Conservation (phyloP, 2,113 vertebrate species). For the Callithrix jacchus region DNA sequence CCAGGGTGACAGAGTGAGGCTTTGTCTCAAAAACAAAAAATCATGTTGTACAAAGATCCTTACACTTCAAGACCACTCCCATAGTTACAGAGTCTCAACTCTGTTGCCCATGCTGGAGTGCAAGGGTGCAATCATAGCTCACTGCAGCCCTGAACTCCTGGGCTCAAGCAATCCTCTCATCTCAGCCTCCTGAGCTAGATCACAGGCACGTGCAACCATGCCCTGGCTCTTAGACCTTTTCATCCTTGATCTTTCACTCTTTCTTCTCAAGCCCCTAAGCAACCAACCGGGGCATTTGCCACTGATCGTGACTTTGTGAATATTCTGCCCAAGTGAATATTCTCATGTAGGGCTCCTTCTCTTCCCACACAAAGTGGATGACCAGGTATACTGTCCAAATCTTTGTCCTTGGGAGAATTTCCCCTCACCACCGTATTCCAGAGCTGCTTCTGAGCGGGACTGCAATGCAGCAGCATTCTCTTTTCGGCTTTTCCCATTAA, state of each 20-base stretch:
- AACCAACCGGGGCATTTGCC: background rate
- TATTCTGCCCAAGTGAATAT: background rate
- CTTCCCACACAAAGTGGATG: background rate
- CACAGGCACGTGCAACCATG: too few species aligned
- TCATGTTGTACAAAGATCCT: background rate
- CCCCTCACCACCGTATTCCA: background rate
- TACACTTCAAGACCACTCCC: background rate
- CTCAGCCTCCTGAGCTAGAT: too few species aligned
- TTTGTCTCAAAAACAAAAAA: too few species aligned
- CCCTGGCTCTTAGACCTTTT: background rate
- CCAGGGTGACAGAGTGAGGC: too few species aligned
- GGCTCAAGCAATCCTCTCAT: too few species aligned
- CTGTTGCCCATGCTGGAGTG: too few species aligned
- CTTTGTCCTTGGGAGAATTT: background rate
- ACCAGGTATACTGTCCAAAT: background rate
- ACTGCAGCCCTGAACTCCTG: too few species aligned
- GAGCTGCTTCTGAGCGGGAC: background rate
- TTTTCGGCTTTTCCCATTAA: background rate
- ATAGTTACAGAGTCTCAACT: background rate
- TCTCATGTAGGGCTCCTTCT: background rate
- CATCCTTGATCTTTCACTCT: background rate
- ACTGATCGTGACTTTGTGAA: background rate
- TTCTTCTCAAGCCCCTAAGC: background rate
- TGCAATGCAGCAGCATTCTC: background rate
- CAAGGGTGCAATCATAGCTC: too few species aligned